Base-by-base conservation (phyloP, 1,140 invertebrate species). In the Plectrocnemia conspersa region DNA sequence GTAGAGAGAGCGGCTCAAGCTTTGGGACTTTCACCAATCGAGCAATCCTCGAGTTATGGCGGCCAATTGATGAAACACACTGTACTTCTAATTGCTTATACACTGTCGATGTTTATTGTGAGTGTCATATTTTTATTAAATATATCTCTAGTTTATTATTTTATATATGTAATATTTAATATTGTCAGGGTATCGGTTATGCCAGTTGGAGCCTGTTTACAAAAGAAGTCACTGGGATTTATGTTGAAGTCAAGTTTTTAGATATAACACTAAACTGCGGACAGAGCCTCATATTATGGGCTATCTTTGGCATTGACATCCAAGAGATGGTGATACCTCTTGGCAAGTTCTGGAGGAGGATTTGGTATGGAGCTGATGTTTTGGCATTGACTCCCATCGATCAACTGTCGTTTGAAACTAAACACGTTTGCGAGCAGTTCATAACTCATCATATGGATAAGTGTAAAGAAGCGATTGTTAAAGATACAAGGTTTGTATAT, bases 221-320 rank as follows among this genome's bases (percentile, higher is more conserved):
- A 75, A 89, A 92, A 66, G 81, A 89, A 64, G 81, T 89, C 65
- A 85, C 85, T 38, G 93, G 92, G 1, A 87, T 96, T 56, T 95
- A 92, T 68, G 79, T 95, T 0, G 92, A 96, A 73, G 72, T 97
- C 16, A 83, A 90, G 60, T 97, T 95, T 70, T 71, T 98, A 21
- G 91, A 97, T 70, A 84, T 88, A 13, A 86, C 89, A 25, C 76
- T 94, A 0, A 91, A 88, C 65, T 91, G 90, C 71, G 92, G 93
- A 1, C 92, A 96, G 73, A 88, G 86, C 27, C 72, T 92, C 29
- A 82, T 93, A 54, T 81, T 89, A 18, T 85, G 94, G 63, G 81
- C 85, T 6, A 82, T 95, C 7, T 97, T 97, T 73, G 93, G 83
- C 65, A 81, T 85, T 21, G 87, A 94, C 68, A 82, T 84, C 4